Conservation (phyloP, 2,113 vertebrate species). For the Melospiza melodia region DNA sequence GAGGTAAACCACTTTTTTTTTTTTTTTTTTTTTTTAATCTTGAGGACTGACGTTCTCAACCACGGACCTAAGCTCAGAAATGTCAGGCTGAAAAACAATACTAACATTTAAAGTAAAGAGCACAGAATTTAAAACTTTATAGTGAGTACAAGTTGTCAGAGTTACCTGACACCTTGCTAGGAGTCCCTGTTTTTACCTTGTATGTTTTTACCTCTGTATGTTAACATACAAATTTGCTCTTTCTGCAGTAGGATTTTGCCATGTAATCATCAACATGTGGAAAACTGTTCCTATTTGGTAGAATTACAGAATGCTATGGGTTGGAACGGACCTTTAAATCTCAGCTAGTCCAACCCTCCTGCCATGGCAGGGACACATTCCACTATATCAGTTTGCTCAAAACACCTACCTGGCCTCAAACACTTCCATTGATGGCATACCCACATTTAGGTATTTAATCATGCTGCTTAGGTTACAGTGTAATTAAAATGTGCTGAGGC, state of each 20-base stretch:
- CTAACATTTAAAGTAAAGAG: background rate
- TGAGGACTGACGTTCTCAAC: background rate
- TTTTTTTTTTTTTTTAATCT: background rate
- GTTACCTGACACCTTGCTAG: background rate
- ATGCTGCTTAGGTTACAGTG: background rate
- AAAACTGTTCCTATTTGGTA: background rate
- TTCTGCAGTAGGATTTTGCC: background rate
- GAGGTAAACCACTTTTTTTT: background rate
- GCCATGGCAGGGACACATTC: background rate
- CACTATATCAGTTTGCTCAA: background rate
- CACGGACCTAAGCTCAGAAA: background rate
- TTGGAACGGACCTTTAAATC: background rate
- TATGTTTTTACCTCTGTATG: background rate
- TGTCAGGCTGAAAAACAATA: background rate
- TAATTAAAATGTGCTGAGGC: background rate
- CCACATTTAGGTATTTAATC: background rate
- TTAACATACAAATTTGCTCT: background rate
- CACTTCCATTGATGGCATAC: accelerated
- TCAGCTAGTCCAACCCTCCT: background rate
- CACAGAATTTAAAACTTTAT: background rate
- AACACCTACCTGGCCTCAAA: background rate
- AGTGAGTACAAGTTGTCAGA: background rate
- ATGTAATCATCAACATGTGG: background rate
- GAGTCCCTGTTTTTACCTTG: background rate
- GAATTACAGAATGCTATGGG: background rate